Base-by-base conservation (phyloP, 2,888 invertebrate species). In the Dastarcus helophoroides region DNA sequence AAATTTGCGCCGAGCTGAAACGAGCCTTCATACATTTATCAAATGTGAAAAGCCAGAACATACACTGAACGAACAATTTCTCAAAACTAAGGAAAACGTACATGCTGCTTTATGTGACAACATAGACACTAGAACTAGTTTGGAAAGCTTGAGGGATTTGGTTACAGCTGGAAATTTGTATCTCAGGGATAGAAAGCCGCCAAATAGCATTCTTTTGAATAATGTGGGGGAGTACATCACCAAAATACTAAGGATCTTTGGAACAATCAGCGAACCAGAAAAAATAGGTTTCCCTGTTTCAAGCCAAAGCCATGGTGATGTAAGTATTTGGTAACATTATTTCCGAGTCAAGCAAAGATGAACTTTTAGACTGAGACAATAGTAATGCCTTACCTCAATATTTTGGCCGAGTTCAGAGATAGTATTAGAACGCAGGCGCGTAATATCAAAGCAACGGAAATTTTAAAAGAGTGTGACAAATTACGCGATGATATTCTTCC, bases 51-150 rank as follows among this genome's bases (percentile, higher is more conserved):
- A 64, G 1, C 62, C 67, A 3, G 94, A 94, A 54, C 59, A 76
- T 17, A 65, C 69, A 15, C 64, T 94, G 12, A 76, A 81, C 37
- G 58, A 60, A 24, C 79, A 78, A 48, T 75, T 83, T 37, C 60
- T 64, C 22, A 52, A 65, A 3, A 67, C 69, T 0, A 79, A 80
- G 55, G 69, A 70, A 26, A 66, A 69, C 41, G 77, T 91, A 2
- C 83, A 91, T 56, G 64, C 63, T 8, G 80, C 89, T 1, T 66
- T 94, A 10, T 93, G 93, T 64, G 93, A 95, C 63, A 95, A 93
- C 57, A 73, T 98, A 32, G 94, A 99, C 64, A 98, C 97, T 0
- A 77, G 86, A 44, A 68, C 73, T n/a, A 80, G 81, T 0, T 54
- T 98, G 30, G 91, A 95, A 52, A 67, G 69, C 1, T 63, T 98